A percentile compares a stretch with the other conserved stretches of the same genome.
Evolutionary conservation across 1,140 invertebrate genomes (phyloP).

Genomic region (Idris sp.): DNA sequence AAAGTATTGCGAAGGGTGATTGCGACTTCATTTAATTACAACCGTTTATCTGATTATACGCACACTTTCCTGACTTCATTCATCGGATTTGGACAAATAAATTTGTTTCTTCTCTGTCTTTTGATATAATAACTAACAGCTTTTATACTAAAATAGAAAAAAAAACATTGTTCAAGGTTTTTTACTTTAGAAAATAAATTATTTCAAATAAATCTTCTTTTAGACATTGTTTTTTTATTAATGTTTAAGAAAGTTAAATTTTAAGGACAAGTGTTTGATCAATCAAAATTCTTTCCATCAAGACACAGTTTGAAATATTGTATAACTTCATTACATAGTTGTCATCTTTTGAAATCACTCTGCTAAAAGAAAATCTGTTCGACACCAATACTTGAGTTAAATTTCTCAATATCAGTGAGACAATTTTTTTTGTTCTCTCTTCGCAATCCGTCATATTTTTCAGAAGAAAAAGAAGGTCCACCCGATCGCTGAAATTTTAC

Average conservation of each 20-base stretch:
- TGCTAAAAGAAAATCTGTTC: constrained; percentile 10
- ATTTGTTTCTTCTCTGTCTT: constrained; percentile 12
- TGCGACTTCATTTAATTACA: constrained; percentile 58
- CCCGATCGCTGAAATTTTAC: constrained; percentile 45
- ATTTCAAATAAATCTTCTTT: no score
- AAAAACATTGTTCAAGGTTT: no score
- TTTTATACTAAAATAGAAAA: no score
- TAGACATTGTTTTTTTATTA: no score
- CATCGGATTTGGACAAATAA: constrained; percentile 39
- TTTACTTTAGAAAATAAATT: no score
- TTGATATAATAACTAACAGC: no score
- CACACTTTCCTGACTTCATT: constrained; percentile 39
- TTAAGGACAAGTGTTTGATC: no score
- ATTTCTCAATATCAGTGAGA: constrained; percentile 31
- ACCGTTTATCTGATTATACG: constrained; percentile 47
- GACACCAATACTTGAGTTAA: background rate
- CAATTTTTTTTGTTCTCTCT: constrained; percentile 29
- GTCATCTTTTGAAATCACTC: constrained; percentile 7
- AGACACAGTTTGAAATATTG: no score
- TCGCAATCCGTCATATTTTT: constrained; percentile 36
- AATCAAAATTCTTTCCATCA: no score
- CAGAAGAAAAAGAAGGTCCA: constrained; percentile 24
- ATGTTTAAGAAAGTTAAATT: no score
- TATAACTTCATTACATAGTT: constrained; percentile 18
- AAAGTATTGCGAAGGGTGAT: constrained; percentile 51